A percentile compares a stretch with the other conserved stretches of the same genome.
phyloP scores from a whole-genome alignment of 2,797 vertebrate species.

The Acanthurus leucopareius region DNA sequence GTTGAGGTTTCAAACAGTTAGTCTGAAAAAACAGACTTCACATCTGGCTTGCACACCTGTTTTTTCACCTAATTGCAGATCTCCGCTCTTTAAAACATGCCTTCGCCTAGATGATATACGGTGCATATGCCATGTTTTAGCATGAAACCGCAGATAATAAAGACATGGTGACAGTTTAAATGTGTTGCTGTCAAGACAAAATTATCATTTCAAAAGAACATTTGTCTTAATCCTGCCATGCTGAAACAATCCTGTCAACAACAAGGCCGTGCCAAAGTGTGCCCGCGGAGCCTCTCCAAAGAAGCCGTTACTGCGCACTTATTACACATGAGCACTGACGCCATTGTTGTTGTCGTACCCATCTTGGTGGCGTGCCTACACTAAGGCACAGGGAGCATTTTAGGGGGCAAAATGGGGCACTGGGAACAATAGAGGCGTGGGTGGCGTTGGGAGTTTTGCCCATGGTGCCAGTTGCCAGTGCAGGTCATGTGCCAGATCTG shows the following conservation, averaged over 20 bases:
- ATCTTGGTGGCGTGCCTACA: constrained; percentile 63
- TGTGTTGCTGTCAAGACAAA: neutral
- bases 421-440: constrained; percentile 69
- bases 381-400: constrained; percentile 47
- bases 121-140: neutral
- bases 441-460: constrained; percentile 68
- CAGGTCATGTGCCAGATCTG: constrained; percentile 67
- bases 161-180: neutral
- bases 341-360: constrained; percentile 48
- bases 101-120: neutral
- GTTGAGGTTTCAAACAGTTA: neutral
- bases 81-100: neutral
- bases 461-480: constrained; percentile 59
- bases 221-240: constrained; percentile 4
- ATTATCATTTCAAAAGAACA: constrained; percentile 1
- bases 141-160: neutral
- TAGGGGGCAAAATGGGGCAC: constrained; percentile 47
- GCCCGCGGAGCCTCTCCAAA: neutral
- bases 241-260: constrained; percentile 20
- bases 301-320: constrained; percentile 11
- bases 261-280: constrained; percentile 28
- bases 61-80: neutral
- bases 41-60: neutral
- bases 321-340: constrained; percentile 46
- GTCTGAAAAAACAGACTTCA: constrained; percentile 15